Conservation (phyloP, 2,888 invertebrate genomes). For the Synergus gifuensis region DNA sequence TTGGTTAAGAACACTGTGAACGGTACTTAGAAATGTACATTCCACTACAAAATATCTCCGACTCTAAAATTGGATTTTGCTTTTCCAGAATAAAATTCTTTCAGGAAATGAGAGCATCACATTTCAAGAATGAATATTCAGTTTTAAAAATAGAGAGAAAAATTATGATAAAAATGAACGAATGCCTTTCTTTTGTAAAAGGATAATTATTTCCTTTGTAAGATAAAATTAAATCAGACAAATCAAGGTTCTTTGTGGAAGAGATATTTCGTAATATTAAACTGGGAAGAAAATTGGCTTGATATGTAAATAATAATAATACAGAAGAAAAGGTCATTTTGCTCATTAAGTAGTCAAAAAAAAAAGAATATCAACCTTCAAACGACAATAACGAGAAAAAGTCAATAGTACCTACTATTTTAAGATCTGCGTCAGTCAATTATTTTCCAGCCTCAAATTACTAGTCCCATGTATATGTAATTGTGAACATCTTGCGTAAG, state of each 20-base stretch:
- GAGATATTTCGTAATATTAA: too few species aligned
- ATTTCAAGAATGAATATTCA: not conserved
- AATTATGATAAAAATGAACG: too few species aligned
- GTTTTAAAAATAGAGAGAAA: not conserved
- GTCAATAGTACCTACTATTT: not conserved
- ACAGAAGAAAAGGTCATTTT: too few species aligned
- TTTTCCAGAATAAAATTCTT: not conserved
- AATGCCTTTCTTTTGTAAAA: too few species aligned
- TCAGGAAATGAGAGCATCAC: not conserved
- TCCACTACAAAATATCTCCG: not conserved
- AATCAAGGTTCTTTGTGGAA: too few species aligned
- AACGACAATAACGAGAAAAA: not conserved
- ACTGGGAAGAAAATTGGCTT: too few species aligned
- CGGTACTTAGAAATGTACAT: not conserved
- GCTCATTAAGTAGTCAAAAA: too few species aligned
- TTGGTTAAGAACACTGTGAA: not conserved
- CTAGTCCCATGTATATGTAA: constrained; percentile 2
- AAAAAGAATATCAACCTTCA: too few species aligned
- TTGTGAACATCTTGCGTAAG: constrained; percentile 53
- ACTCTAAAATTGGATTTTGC: not conserved
- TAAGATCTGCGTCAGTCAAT: constrained; percentile 21
- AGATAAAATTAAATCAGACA: too few species aligned
- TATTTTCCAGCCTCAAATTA: constrained; percentile 25
- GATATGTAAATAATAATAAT: too few species aligned
- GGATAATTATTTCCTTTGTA: too few species aligned